phyloP scores from a whole-genome alignment of 2,113 vertebrate species.

The Zosterops hypoxanthus region DNA sequence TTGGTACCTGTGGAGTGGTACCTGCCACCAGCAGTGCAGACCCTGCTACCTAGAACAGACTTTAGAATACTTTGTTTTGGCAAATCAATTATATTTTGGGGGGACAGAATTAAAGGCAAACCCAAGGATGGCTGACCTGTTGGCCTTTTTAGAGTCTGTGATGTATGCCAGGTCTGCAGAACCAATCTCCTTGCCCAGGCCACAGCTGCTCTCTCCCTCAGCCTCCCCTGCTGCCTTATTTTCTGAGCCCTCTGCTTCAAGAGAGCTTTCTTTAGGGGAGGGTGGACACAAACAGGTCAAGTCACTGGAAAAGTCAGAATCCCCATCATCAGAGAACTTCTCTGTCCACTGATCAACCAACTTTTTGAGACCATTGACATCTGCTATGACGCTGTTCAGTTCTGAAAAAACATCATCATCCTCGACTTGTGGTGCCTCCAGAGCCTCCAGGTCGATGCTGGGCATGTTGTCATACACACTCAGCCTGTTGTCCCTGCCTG shows the following conservation, averaged over 20 bases:
- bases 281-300: constrained; percentile 71
- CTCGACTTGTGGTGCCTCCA: background rate
- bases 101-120: background rate
- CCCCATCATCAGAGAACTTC: constrained; percentile 76
- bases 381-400: constrained; percentile 82
- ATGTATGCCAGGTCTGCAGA: constrained; percentile 6
- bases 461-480: constrained; percentile 90
- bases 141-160: constrained; percentile 14
- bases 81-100: background rate
- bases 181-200: constrained; percentile 9
- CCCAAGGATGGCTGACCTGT: constrained; percentile 72
- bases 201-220: constrained; percentile 22
- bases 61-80: background rate
- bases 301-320: constrained; percentile 74
- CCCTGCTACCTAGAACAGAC: background rate
- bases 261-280: constrained; percentile 72
- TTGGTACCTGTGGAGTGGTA: background rate
- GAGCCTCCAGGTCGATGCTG: background rate
- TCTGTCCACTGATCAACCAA: constrained; percentile 83
- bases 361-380: constrained; percentile 81
- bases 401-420: constrained; percentile 83
- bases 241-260: constrained; percentile 67
- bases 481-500: constrained; percentile 63
- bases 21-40: background rate
- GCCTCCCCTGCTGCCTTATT: background rate